A percentile compares a stretch with the other conserved stretches of the same genome.
Conservation (phyloP, 2,797 vertebrate genomes). For the Microctenopoma stevenorrisi region DNA sequence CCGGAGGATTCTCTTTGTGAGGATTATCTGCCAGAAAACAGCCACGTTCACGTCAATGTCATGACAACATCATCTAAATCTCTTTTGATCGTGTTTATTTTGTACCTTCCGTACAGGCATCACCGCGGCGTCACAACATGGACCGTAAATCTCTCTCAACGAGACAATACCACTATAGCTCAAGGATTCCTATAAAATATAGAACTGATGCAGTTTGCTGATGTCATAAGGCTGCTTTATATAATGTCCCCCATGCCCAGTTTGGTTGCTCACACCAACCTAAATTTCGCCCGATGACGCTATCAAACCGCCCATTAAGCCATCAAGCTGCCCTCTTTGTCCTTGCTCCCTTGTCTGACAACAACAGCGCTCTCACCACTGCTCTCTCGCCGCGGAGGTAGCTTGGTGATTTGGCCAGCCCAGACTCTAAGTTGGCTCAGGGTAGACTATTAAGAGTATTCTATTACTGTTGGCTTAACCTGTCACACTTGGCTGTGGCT, state of each 20-base stretch:
- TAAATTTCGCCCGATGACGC: constrained; percentile 69
- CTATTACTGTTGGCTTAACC: constrained; percentile 79
- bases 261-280: constrained; percentile 60
- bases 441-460: constrained; percentile 68
- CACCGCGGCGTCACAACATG: constrained; percentile 24
- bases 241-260: constrained; percentile 35
- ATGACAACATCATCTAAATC: constrained; percentile 72
- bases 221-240: constrained; percentile 21
- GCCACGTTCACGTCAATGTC: constrained; percentile 64
- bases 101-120: constrained; percentile 34
- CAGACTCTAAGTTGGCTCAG: constrained; percentile 38
- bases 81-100: constrained; percentile 71
- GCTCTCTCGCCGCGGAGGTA: constrained; percentile 28
- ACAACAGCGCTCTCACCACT: constrained; percentile 43
- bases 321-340: constrained; percentile 74
- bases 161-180: constrained; percentile 39
- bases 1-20: constrained; percentile 70
- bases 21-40: constrained; percentile 73
- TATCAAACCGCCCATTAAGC: constrained; percentile 74
- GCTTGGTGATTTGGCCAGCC: constrained; percentile 45
- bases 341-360: constrained; percentile 69
- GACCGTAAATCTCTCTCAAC: constrained; percentile 37
- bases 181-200: constrained; percentile 58
- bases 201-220: constrained; percentile 8
- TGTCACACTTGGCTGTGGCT: constrained; percentile 75